Evolutionary conservation across 2,797 vertebrate species (phyloP).

Genomic region (Menidia menidia): DNA sequence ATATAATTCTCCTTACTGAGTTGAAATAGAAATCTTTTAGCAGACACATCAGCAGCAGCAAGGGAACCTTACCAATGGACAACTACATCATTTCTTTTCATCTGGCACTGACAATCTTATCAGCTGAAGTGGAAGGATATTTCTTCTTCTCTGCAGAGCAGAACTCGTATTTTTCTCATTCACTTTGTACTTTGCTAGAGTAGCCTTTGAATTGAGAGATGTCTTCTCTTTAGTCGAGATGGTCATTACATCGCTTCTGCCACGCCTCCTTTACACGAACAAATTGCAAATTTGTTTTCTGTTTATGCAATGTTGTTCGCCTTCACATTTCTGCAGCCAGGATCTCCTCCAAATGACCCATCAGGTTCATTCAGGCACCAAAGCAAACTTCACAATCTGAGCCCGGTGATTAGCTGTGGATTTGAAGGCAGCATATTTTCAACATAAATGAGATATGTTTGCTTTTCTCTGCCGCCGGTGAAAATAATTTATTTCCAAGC

Average conservation of each 20-base stretch:
- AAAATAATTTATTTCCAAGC: conserved; percentile 51
- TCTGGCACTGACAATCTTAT: conserved; percentile 26
- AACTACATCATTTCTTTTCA: conserved; percentile 18
- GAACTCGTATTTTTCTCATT: conserved; percentile 40
- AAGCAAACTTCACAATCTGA: conserved; percentile 45
- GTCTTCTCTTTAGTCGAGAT: conserved; percentile 39
- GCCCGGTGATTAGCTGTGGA: conserved; percentile 53
- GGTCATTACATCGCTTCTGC: conserved; percentile 41
- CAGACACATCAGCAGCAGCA: neutral
- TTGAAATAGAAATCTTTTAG: conserved; percentile 8
- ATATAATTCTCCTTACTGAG: neutral
- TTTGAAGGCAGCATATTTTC: conserved; percentile 41
- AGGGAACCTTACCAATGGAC: neutral
- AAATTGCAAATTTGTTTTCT: conserved; percentile 45
- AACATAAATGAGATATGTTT: conserved; percentile 57
- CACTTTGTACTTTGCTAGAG: conserved; percentile 33
- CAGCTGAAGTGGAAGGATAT: conserved; percentile 29
- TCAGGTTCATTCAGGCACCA: conserved; percentile 40
- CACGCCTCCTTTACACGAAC: conserved; percentile 28
- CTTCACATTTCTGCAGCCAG: conserved; percentile 34
- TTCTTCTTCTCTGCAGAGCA: conserved; percentile 31
- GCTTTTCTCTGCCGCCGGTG: conserved; percentile 36
- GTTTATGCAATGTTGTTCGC: conserved; percentile 44
- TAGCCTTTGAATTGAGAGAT: conserved; percentile 29
- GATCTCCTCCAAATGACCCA: conserved; percentile 58